Percentiles rank a stretch among this genome's conserved stretches.
Conservation (phyloP, 2,888 invertebrate species). For the Synergus umbraculus region DNA sequence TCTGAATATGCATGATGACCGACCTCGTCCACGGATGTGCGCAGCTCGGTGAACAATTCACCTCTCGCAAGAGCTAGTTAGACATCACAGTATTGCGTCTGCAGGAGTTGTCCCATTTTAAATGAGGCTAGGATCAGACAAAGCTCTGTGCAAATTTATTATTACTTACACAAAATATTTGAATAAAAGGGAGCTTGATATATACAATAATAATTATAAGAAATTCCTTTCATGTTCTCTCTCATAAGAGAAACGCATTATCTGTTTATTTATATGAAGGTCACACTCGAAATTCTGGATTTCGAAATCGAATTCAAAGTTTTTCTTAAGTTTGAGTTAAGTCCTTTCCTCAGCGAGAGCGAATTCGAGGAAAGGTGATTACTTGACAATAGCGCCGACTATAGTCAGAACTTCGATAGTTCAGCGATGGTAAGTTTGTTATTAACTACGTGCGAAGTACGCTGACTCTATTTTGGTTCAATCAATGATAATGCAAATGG, state of each 20-base stretch:
- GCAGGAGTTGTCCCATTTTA: too few relatives aligned
- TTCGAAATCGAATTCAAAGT: neutral
- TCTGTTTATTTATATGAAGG: neutral
- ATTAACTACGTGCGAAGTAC: conserved; percentile 47
- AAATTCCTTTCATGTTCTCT: too few relatives aligned
- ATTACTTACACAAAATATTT: too few relatives aligned
- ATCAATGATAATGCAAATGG: conserved; percentile 1
- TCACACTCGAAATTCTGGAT: neutral
- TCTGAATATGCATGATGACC: conserved; percentile 51
- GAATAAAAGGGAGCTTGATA: too few relatives aligned
- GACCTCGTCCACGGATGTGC: conserved; percentile 26
- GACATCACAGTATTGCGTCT: too few relatives aligned
- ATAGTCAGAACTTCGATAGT: conserved; percentile 52
- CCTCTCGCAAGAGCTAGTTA: conserved; percentile 7
- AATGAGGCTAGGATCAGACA: too few relatives aligned
- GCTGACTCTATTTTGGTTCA: conserved; percentile 11
- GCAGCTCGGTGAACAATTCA: conserved; percentile 19
- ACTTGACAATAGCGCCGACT: conserved; percentile 54
- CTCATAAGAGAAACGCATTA: too few relatives aligned
- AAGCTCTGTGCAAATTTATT: too few relatives aligned
- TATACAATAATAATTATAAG: too few relatives aligned
- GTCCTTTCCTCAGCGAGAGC: conserved; percentile 26
- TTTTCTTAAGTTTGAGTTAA: neutral
- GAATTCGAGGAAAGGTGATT: conserved; percentile 54
- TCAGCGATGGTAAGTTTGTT: conserved; percentile 49